Base-by-base conservation (phyloP, 2,113 vertebrate genomes). In the Ibidorhyncha struthersii region DNA sequence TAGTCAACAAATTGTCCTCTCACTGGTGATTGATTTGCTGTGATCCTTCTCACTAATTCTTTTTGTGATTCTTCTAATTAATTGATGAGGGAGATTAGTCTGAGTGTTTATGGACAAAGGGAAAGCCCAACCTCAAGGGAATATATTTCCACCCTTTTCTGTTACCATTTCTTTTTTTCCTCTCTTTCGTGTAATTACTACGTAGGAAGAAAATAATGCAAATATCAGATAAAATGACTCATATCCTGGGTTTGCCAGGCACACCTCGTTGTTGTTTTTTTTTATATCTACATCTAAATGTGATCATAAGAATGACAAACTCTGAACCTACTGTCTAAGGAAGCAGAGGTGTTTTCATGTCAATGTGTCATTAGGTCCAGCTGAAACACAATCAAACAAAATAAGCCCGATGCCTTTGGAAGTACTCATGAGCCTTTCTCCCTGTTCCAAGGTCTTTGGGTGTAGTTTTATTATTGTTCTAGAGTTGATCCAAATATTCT, bases 241-340 rank as follows among this genome's bases (percentile, higher is more conserved):
- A 98, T 92, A 96, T 98, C 97, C 97, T 97, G 97, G 50, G 72
- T 94, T 97, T 87, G 92, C 85, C 89, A 50, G 83, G 38, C 94
- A 97, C 96, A 90, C 86, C 86, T 98, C 40, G 1, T 72, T 74
- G 62, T 53, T 95, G 40, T 78, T 58, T 16, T 80, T 91, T 86
- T 86, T 93, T 71, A 81, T 61, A 96, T 80, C 78, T 93, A 95
- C 96, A 91, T 70, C 78, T 87, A 93, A 94, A 50, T 41, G 63
- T 6, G 38, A 11, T 82, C 50, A 86, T 80, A 66, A 94, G 66
- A 94, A 91, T 86, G 92, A 94, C 91, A 96, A 72, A 96, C 92
- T 92, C 77, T 63, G 23, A 92, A 71, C 38, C 34, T 41, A 17
- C 50, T 61, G 32, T 41, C 36, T 72, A 53, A 67, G 49, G 45